Evolutionary conservation across 2,888 invertebrate species (phyloP).

Genomic region (Pachydiplax longipennis): DNA sequence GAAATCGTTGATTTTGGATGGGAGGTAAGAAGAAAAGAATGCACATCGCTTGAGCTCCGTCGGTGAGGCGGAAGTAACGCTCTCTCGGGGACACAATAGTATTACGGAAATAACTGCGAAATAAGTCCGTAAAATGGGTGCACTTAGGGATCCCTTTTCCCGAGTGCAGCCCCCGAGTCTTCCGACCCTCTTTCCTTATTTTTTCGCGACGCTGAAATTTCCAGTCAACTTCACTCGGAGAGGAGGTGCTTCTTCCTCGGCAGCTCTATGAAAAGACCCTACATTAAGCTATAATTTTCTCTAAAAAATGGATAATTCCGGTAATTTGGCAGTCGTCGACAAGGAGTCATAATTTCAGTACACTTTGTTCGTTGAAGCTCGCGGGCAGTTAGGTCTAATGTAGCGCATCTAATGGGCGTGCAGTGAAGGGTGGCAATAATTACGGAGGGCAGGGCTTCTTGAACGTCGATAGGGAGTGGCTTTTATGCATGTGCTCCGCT

Average conservation of each 20-base stretch:
- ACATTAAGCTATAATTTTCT: constrained; percentile 46
- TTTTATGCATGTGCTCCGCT: neutral
- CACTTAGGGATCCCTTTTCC: constrained; percentile 5
- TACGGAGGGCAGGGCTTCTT: neutral
- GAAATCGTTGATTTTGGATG: neutral
- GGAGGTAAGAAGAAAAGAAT: neutral
- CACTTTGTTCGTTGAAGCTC: constrained; percentile 45
- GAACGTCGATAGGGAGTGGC: neutral
- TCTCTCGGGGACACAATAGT: constrained; percentile 33
- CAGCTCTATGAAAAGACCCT: constrained; percentile 14
- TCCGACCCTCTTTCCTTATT: neutral
- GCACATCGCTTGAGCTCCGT: constrained; percentile 35
- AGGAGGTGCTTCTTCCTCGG: neutral
- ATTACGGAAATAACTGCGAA: constrained; percentile 46
- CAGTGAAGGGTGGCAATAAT: neutral
- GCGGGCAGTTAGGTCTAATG: constrained; percentile 46
- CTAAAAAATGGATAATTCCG: constrained; percentile 46
- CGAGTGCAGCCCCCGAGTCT: neutral
- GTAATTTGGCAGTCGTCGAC: constrained; percentile 46
- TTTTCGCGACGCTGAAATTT: constrained; percentile 39
- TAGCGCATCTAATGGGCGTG: constrained; percentile 39
- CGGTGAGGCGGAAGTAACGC: constrained; percentile 40
- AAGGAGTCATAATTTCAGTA: constrained; percentile 46
- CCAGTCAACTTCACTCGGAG: constrained; percentile 46
- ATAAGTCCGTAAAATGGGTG: constrained; percentile 45